Evolutionary conservation across 2,797 vertebrate genomes (phyloP), one percentile per base, ranked within the genome.

Genomic region (Sternarchorhynchus goeldii): DNA sequence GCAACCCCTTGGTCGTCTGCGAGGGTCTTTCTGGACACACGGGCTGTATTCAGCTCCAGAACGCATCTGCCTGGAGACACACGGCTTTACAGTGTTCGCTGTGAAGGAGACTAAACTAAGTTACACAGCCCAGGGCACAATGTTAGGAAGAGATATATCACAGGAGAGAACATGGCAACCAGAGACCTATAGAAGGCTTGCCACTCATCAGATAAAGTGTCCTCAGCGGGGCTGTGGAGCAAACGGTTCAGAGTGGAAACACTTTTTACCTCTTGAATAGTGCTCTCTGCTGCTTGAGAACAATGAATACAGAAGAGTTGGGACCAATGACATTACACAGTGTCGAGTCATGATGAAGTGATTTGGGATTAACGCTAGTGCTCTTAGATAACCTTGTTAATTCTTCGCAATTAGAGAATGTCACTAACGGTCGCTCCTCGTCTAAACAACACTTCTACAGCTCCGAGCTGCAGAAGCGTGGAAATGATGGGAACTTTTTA

Each of bases 151-250:
- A 67, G 36, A 0, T 8, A 59, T 75, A n/a, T 34, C 50, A 62
- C 55, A 67, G 66, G 62, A 71, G 75, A 75, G 75, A 64, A 84
- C 68, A 36, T 56, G 66, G 79, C 62, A 76, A 18, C 78, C 58
- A 75, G 67, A 80, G 69, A 58, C 39, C 78, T 67, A 78, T 72
- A 65, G 67, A 76, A 72, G 72, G 72, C 56, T 56, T 58, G 57
- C 66, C 67, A 62, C 32, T 65, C 68, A 20, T 29, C 32, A 32
- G 55, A 10, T 10, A 53, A 29, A 45, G 20, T 14, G 6, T 67
- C 65, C 65, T 67, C 21, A 2, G 5, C 21, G 41, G 45, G 66
- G 64, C 45, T 67, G 45, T 17, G 20, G 10, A n/a, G 18, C 31
- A 56, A 32, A 17, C 8, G 3, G 25, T 69, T 55, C 29, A 69